Conservation (phyloP, 1,140 invertebrate species). For the Panulirus ornatus region DNA sequence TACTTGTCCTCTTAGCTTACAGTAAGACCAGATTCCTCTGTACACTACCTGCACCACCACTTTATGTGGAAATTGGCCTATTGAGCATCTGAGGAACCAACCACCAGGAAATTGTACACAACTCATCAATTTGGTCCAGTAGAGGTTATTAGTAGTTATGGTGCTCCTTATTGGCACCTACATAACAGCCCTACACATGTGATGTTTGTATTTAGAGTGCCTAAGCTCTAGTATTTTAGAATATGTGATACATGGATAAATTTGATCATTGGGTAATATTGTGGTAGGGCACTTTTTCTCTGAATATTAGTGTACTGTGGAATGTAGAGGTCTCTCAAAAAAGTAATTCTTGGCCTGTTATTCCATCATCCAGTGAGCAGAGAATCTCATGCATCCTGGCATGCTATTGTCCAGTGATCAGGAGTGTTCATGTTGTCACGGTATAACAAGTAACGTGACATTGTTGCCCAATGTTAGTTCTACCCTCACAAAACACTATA, state of each 20-base stretch:
- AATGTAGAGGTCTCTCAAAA: not conserved
- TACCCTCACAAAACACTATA: constrained; percentile 66
- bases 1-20: not conserved
- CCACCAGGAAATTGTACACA: constrained; percentile 62
- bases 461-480: constrained; percentile 67
- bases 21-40: too few relatives aligned
- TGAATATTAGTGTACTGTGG: not conserved
- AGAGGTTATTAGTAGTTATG: constrained; percentile 69
- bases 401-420: not conserved
- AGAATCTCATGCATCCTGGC: not conserved
- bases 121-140: constrained; percentile 72
- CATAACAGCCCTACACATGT: constrained; percentile 71
- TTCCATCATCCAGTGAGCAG: not conserved
- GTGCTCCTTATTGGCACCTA: constrained; percentile 59
- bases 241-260: constrained; percentile 45
- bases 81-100: constrained; percentile 32
- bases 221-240: constrained; percentile 73
- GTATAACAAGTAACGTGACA: constrained; percentile 63
- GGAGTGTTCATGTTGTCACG: constrained; percentile 26
- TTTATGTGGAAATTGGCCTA: not conserved
- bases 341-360: not conserved
- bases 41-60: not conserved
- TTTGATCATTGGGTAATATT: constrained; percentile 33
- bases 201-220: constrained; percentile 74
- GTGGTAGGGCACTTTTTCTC: not conserved